Percentiles rank a stretch among this genome's conserved stretches.
These are phyloP conservation scores for Lordiphosa mommai DNA, from an alignment of 1,140 invertebrate genomes.

Conservation along the genomic window DNA sequence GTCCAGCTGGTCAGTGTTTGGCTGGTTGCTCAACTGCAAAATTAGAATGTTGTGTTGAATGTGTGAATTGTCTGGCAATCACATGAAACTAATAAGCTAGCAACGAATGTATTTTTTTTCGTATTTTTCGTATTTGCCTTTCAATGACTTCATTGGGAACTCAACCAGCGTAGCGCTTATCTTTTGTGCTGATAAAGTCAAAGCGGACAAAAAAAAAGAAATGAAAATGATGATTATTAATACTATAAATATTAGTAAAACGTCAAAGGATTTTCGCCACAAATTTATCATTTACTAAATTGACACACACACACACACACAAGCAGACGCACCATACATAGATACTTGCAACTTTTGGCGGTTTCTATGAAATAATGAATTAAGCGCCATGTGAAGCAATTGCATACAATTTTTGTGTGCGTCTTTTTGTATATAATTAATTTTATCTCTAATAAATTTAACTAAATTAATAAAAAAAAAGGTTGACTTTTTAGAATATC, in stretches of 20 bases:
- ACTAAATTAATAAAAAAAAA: no score
- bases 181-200: constrained; percentile 49
- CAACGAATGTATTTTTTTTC: constrained; percentile 29
- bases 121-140: constrained; percentile 43
- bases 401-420: no score
- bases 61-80: constrained; percentile 58
- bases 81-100: constrained; percentile 63
- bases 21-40: constrained; percentile 49
- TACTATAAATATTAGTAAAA: constrained; percentile 69
- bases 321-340: not conserved
- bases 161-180: constrained; percentile 36
- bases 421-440: no score
- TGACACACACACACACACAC: constrained; percentile 8
- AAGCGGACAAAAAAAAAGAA: constrained; percentile 10
- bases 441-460: no score
- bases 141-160: constrained; percentile 43
- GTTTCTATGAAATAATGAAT: not conserved
- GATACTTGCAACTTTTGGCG: not conserved
- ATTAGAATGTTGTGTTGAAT: constrained; percentile 14
- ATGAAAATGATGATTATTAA: constrained; percentile 60
- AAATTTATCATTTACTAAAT: constrained; percentile 55
- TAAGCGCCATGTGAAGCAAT: no score
- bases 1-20: constrained; percentile 13
- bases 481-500: no score
- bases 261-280: constrained; percentile 64